Evolutionary conservation across 2,888 invertebrate genomes (phyloP).

Genomic region (Plagiodera versicolora): DNA sequence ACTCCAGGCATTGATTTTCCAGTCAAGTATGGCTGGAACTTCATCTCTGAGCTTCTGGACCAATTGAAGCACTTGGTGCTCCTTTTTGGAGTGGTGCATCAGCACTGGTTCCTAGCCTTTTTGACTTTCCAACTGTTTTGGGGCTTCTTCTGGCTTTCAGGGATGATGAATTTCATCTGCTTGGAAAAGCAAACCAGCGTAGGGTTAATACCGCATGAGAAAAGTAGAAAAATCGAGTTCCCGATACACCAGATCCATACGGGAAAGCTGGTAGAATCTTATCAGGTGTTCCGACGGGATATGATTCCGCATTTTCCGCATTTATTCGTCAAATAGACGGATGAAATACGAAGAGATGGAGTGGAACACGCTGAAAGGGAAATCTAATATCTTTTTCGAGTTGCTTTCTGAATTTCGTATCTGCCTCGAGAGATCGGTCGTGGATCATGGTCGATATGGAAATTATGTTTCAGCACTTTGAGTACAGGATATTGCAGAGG

Average conservation of each 20-base stretch:
- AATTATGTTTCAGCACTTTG: not conserved
- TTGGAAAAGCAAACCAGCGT: not conserved
- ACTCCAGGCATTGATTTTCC: no score
- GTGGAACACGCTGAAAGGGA: not conserved
- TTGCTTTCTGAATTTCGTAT: not conserved
- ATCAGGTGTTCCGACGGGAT: constrained; percentile 8
- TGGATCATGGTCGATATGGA: not conserved
- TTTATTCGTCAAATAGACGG: constrained; percentile 4
- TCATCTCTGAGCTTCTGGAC: no score
- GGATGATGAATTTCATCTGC: no score
- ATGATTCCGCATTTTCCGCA: constrained; percentile 6
- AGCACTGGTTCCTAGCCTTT: no score
- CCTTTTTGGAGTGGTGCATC: no score
- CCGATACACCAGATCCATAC: not conserved
- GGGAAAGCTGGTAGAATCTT: not conserved
- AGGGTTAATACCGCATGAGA: constrained; percentile 4
- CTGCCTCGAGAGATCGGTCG: not conserved
- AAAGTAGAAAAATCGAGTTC: constrained; percentile 9
- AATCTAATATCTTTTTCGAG: not conserved
- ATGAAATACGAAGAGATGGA: not conserved
- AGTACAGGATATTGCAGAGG: not conserved
- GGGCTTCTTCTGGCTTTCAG: no score
- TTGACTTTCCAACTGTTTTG: no score
- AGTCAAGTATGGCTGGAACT: no score
- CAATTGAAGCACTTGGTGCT: no score